Percentiles rank a stretch among this genome's conserved stretches.
phyloP scores from a whole-genome alignment of 1,140 invertebrate species.

The Vanessa atalanta region DNA sequence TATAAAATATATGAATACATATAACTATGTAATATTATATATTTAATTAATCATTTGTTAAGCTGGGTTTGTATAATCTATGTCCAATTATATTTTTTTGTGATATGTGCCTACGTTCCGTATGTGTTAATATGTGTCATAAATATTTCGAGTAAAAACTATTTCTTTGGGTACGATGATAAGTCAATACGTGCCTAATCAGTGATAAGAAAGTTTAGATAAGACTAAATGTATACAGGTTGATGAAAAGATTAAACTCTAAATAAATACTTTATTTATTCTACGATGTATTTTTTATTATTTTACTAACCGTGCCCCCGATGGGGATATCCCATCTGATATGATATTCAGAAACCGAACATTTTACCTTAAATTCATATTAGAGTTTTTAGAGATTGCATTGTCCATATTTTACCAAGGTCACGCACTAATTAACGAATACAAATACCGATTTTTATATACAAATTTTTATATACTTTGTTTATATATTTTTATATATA shows the following conservation, averaged over 20 bases:
- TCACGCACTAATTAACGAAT: no score
- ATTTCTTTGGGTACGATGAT: conserved; percentile 66
- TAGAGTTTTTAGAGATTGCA: no score
- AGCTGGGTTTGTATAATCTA: not conserved
- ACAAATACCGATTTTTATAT: no score
- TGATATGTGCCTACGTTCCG: not conserved
- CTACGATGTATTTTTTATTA: not conserved
- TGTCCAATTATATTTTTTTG: not conserved
- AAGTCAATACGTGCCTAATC: conserved; percentile 73
- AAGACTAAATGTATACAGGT: conserved; percentile 53
- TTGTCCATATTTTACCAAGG: no score
- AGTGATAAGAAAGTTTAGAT: conserved; percentile 71
- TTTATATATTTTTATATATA: no score
- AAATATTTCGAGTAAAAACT: conserved; percentile 56
- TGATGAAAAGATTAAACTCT: conserved; percentile 33
- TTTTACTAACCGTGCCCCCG: not conserved
- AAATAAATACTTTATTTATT: not conserved
- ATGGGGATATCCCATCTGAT: no score
- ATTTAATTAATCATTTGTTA: no score
- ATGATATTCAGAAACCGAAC: no score
- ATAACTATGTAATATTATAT: no score
- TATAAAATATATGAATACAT: no score
- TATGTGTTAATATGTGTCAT: conserved; percentile 37
- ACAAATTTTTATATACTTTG: no score
- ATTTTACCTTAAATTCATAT: no score